Conservation (phyloP, 2,888 invertebrate genomes). For the Nephrotoma appendiculata region DNA sequence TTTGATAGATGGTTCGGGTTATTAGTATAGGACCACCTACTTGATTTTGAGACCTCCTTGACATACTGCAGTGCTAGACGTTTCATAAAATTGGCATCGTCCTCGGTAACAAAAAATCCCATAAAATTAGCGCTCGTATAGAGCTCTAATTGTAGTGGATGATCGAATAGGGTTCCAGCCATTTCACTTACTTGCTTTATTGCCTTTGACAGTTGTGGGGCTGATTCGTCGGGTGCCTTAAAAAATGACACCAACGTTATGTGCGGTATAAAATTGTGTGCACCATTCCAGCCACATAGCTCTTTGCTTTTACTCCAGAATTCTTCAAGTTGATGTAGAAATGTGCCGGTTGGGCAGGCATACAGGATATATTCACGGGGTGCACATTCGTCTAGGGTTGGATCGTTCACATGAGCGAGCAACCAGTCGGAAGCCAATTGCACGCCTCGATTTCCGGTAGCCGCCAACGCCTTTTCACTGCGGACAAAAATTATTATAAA, state of each 20-base stretch:
- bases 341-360: slow-evolving; percentile 65
- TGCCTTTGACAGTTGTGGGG: slow-evolving; percentile 51
- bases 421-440: slow-evolving; percentile 86
- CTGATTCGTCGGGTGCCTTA: slow-evolving; percentile 66
- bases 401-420: slow-evolving; percentile 76
- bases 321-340: slow-evolving; percentile 49
- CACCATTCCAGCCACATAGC: slow-evolving; percentile 74
- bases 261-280: slow-evolving; percentile 80
- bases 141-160: slow-evolving; percentile 57
- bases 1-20: background rate
- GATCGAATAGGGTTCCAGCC: slow-evolving; percentile 49
- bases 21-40: slow-evolving; percentile 35
- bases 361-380: slow-evolving; percentile 79
- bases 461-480: slow-evolving; percentile 79
- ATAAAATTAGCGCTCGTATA: slow-evolving; percentile 82
- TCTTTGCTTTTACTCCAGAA: slow-evolving; percentile 67
- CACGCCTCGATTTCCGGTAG: slow-evolving; percentile 76
- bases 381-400: slow-evolving; percentile 56
- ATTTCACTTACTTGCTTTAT: slow-evolving; percentile 59
- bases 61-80: slow-evolving; percentile 66
- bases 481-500: slow-evolving; percentile 16
- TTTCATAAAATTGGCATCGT: slow-evolving; percentile 66
- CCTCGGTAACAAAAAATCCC: slow-evolving; percentile 75
- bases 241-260: slow-evolving; percentile 83
- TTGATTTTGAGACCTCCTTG: slow-evolving; percentile 59